Evolutionary conservation across 2,888 invertebrate species (phyloP).

Genomic region (Mythimna loreyi): DNA sequence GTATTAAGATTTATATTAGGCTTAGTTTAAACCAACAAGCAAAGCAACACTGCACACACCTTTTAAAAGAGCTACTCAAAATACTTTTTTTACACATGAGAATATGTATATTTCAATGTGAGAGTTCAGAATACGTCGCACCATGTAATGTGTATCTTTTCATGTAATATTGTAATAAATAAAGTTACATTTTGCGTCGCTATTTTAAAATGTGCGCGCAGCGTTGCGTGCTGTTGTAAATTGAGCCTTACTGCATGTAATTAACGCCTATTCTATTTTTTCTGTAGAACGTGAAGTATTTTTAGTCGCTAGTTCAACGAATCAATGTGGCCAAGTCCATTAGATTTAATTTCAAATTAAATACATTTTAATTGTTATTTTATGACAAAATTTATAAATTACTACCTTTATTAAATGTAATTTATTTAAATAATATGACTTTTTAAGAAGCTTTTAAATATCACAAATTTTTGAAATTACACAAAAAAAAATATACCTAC

Average conservation of each 20-base stretch:
- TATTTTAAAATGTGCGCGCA: no score
- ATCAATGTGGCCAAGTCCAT: conserved; percentile 64
- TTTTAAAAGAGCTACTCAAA: no score
- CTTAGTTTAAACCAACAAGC: no score
- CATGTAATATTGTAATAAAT: no score
- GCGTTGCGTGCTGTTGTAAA: no score
- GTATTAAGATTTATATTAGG: conserved; percentile 3
- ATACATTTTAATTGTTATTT: conserved; percentile 34
- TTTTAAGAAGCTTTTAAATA: conserved; percentile 32
- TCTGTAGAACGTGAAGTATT: conserved; percentile 26
- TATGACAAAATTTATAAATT: conserved; percentile 35
- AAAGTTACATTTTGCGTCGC: no score
- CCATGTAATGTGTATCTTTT: no score
- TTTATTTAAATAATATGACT: conserved; percentile 37
- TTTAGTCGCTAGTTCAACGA: conserved; percentile 65
- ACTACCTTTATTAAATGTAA: conserved; percentile 12
- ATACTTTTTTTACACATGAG: no score
- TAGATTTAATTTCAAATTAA: conserved; percentile 45
- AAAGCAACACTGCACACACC: no score
- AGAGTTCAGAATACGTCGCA: no score
- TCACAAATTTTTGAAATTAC: conserved; percentile 23
- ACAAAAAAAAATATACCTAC: conserved; percentile 18
- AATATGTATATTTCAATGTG: no score
- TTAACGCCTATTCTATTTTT: conserved; percentile 19
- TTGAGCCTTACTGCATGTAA: no score